Evolutionary conservation across 1,140 invertebrate species (phyloP).

Genomic region (Plutomurus gul): DNA sequence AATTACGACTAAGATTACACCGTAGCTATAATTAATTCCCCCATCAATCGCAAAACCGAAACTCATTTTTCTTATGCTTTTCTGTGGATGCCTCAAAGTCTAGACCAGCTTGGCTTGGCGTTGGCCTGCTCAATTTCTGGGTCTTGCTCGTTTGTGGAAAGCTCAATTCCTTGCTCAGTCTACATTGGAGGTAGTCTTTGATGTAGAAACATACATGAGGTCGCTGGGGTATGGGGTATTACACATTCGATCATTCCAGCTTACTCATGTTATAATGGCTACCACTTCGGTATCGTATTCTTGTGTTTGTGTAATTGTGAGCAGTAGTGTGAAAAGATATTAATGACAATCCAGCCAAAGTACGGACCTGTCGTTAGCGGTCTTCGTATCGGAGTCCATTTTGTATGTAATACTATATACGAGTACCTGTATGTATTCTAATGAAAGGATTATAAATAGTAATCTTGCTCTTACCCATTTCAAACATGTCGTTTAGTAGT

Average conservation of each 20-base stretch:
- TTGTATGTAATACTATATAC: background rate
- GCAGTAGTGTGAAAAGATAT: background rate
- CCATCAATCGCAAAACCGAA: constrained; percentile 7
- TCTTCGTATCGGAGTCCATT: background rate
- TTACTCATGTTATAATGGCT: background rate
- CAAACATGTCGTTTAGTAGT: too few relatives aligned
- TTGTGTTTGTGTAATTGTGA: too few relatives aligned
- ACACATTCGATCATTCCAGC: background rate
- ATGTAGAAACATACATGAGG: background rate
- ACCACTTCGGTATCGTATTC: too few relatives aligned
- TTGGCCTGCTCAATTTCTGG: too few relatives aligned
- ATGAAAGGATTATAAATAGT: background rate
- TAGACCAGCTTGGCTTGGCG: too few relatives aligned
- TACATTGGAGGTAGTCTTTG: background rate
- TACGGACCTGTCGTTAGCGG: background rate
- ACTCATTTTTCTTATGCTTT: background rate
- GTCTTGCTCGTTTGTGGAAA: background rate
- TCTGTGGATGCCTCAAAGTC: background rate
- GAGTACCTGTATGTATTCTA: background rate
- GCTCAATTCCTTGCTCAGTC: background rate
- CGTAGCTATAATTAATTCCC: constrained; percentile 1
- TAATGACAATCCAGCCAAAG: background rate
- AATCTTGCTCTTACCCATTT: too few relatives aligned
- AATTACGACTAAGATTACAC: constrained; percentile 20
- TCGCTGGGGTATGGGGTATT: too few relatives aligned